Evolutionary conservation across 1,140 invertebrate species (phyloP), one percentile per base, ranked within the genome.

Genomic region (Gerris buenoi): DNA sequence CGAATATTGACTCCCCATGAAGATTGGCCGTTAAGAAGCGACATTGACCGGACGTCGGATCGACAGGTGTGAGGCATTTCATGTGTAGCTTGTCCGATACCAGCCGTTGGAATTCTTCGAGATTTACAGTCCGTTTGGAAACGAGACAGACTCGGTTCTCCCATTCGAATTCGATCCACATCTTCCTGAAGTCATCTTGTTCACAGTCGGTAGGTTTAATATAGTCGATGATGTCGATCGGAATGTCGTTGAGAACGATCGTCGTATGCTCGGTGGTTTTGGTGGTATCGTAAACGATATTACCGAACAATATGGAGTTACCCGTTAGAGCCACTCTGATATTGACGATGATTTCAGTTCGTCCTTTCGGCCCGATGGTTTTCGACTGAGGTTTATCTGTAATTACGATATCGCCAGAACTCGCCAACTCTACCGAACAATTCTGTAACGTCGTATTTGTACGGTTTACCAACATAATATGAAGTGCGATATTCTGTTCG

Each of bases 141-240:
- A 99, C 95, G 0, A 93, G 91, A 98, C 99, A 46, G 18, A 46
- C 18, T 46, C 18, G 5, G 80, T 99, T 99, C 81, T 99, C 97
- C 97, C 97, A 99, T 79, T 99, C 97, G 81, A 99, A 99, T 81
- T 98, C 95, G 1, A 93, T 90, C 97, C 97, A 99, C 97, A 99
- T 99, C 78, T 91, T 87, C 15, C 96, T 79, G 81, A 98, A 99
- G 79, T 99, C 95, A 0, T 86, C 85, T 77, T 98, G 95, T 27
- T 87, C 94, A 77, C 95, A 98, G 25, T 83, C 80, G 1, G 95
- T 95, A 18, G 97, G 97, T 29, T 98, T 88, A 73, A 99, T 99
- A 78, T 99, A 99, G 81, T 99, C 97, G 91, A 99, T 98, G 69
- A 99, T 98, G 79, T 99, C 96, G 75, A 99, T 97, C 77, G 98